Evolutionary conservation across 2,888 invertebrate genomes (phyloP).

Genomic region (Lepeophtheirus nordmannii): DNA sequence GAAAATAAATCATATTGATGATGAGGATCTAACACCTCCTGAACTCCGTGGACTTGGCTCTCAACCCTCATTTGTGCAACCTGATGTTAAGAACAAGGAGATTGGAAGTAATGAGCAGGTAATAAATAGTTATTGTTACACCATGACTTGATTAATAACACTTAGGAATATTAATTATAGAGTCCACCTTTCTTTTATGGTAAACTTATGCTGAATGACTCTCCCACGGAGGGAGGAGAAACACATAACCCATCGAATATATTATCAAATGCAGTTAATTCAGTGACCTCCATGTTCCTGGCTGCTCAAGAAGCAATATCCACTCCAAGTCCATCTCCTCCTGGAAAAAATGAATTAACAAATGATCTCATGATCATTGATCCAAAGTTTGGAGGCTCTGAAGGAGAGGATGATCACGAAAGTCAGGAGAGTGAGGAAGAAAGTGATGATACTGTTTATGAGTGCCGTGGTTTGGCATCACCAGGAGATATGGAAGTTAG

Average conservation of each 20-base stretch:
- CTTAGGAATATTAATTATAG: neutral
- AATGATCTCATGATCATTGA: neutral
- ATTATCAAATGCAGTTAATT: neutral
- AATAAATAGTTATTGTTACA: neutral
- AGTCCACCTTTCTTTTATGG: conserved; percentile 5
- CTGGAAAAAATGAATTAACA: neutral
- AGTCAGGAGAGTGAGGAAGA: conserved; percentile 10
- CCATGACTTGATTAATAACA: neutral
- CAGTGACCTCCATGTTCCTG: neutral
- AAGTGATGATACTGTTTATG: conserved; percentile 23
- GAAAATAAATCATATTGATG: neutral
- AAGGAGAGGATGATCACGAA: conserved; percentile 9
- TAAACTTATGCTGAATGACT: conserved; percentile 12
- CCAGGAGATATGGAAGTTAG: conserved; percentile 10
- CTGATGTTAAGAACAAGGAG: neutral
- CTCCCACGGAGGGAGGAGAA: neutral
- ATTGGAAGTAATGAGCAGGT: conserved; percentile 6
- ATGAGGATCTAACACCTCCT: conserved; percentile 10
- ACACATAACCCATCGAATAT: neutral
- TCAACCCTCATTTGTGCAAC: neutral
- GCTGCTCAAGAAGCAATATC: conserved; percentile 12
- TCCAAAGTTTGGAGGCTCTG: conserved; percentile 4
- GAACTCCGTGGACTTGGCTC: conserved; percentile 5
- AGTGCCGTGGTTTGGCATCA: conserved; percentile 18
- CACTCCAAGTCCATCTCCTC: conserved; percentile 7